Evolutionary conservation across 2,113 vertebrate genomes (phyloP), one percentile per base, ranked within the genome.

Genomic region (Otis tarda): DNA sequence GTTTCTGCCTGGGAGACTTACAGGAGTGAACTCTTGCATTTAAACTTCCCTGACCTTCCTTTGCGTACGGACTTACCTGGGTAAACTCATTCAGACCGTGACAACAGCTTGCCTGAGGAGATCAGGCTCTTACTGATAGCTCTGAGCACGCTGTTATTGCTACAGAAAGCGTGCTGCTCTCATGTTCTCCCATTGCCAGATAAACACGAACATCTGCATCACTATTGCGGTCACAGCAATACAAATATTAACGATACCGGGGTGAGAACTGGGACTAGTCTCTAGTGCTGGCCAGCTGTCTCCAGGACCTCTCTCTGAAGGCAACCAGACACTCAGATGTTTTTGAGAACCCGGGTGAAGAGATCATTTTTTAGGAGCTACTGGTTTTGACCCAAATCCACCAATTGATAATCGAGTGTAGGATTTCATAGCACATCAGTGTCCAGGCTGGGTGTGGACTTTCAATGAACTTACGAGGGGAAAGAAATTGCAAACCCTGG

Each of bases 331-430:
- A 11, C 78, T 41, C 0, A 0, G 11, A 12, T 30, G 41, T 28
- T 63, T 64, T 49, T 35, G 53, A 67, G 84, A 81, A 35, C 22
- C 6, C 9, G 24, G 15, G 10, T 27, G 33, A 35, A 35, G 63
- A 33, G 31, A 49, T 31, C 10, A 13, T 55, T 65, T 70, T 10
- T 20, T 74, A 63, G 55, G 52, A 74, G 28, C 0, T 61, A 41
- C 20, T 85, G 85, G 7, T 81, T 84, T 76, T 50, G 12, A n/a
- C 79, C 64, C 33, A 67, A 67, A 45, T 16, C 25, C 31, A 16
- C 31, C n/a, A 7, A 20, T 19, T 1, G 2, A 16, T n/a, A 20
- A 35, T 6, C 0, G 4, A 65, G 37, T 3, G 37, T 0, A 18
- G 60, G 79, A 61, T 65, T 77, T 90, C 37, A 22, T 9, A 30